Evolutionary conservation across 2,888 invertebrate species (phyloP).

Genomic region (Rosalia funebris): DNA sequence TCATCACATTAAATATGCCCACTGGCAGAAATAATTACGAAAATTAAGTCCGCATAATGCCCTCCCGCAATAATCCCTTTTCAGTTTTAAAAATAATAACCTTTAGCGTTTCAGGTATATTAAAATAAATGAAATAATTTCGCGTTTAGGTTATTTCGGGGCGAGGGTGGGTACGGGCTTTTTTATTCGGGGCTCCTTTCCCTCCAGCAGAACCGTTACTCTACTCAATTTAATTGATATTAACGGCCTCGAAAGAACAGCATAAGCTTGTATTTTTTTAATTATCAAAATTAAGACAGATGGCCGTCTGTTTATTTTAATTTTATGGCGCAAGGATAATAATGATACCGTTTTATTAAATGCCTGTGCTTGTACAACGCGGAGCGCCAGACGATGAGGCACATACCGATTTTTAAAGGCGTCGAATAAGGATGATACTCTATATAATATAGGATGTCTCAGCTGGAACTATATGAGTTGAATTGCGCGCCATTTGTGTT

Average conservation of each 20-base stretch:
- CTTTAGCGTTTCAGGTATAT: conserved; percentile 38
- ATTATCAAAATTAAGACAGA: conserved; percentile 46
- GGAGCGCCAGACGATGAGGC: no score
- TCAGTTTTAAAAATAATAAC: conserved; percentile 35
- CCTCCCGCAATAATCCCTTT: conserved; percentile 29
- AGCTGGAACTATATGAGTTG: no score
- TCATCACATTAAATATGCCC: conserved; percentile 6
- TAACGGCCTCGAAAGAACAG: conserved; percentile 46
- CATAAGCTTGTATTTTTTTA: conserved; percentile 44
- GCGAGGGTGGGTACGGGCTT: conserved; percentile 10
- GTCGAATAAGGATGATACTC: no score
- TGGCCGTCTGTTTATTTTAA: conserved; percentile 44
- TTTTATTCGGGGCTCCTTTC: conserved; percentile 14
- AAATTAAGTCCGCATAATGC: conserved; percentile 22
- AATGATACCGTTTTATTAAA: conserved; percentile 39
- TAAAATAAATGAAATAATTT: conserved; percentile 44
- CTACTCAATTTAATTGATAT: conserved; percentile 49
- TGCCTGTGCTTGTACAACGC: background rate
- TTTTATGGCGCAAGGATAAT: conserved; percentile 31
- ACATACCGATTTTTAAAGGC: no score
- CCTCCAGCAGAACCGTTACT: conserved; percentile 20
- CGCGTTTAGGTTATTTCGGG: conserved; percentile 21
- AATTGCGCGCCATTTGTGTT: no score
- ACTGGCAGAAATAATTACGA: conserved; percentile 11
- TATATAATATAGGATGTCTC: no score